A percentile compares a stretch with the other conserved stretches of the same genome.
phyloP scores from a whole-genome alignment of 1,140 invertebrate species.

The Formica exsecta region DNA sequence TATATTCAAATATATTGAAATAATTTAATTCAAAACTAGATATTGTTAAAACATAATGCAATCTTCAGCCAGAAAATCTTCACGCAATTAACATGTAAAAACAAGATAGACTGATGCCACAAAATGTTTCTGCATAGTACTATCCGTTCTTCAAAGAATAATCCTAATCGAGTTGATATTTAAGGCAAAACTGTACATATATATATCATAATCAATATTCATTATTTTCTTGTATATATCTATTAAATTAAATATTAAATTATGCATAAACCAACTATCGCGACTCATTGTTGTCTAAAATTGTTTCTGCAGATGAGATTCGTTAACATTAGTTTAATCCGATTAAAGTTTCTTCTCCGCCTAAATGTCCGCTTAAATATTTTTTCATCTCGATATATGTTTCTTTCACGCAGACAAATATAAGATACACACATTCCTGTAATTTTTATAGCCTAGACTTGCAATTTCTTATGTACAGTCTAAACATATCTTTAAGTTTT shows the following conservation, averaged over 20 bases:
- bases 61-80: not conserved
- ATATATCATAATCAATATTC: not conserved
- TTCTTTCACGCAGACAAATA: not conserved
- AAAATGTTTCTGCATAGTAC: not conserved
- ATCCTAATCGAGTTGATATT: not conserved
- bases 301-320: not conserved
- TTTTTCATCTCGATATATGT: not conserved
- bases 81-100: not conserved
- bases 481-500: not conserved
- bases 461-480: not conserved
- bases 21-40: no score
- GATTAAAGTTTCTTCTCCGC: not conserved
- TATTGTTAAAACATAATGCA: no score
- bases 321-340: not conserved
- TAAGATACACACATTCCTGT: not conserved
- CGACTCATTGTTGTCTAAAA: not conserved
- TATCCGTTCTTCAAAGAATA: not conserved
- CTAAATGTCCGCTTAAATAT: conserved; percentile 1
- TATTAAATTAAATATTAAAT: not conserved
- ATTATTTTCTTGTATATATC: not conserved
- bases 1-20: not conserved
- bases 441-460: not conserved
- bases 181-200: not conserved
- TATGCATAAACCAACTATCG: not conserved
- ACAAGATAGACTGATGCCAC: not conserved